These are phyloP conservation scores for Anoncus sp. DNA, from an alignment of 2,888 invertebrate genomes.

Conservation along the genomic window DNA sequence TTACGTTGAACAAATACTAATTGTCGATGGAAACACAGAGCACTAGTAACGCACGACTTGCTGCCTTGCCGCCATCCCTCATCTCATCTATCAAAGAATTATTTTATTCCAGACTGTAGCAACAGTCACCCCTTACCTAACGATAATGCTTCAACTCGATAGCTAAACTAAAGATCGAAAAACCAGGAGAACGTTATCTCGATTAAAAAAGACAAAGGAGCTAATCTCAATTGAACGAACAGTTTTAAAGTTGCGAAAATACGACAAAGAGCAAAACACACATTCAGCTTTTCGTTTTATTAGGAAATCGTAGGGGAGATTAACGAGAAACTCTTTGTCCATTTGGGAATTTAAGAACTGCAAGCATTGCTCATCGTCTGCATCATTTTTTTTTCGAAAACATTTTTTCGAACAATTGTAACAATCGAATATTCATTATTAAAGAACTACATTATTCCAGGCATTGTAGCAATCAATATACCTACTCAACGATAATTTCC, in stretches of 20 bases:
- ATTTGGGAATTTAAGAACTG: too few relatives aligned
- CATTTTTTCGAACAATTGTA: background rate
- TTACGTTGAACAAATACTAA: too few relatives aligned
- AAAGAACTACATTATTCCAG: background rate
- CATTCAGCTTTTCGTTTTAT: background rate
- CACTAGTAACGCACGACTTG: too few relatives aligned
- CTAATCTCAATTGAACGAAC: background rate
- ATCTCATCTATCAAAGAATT: background rate
- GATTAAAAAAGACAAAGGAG: background rate
- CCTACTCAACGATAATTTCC: too few relatives aligned
- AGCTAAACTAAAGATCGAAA: background rate
- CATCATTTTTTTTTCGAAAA: background rate
- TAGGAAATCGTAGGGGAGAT: background rate
- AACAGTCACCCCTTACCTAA: background rate
- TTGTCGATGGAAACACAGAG: too few relatives aligned
- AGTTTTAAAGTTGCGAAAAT: background rate
- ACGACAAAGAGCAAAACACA: background rate
- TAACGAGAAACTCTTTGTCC: constrained; percentile 4
- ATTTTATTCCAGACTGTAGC: constrained; percentile 19
- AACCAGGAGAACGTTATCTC: background rate
- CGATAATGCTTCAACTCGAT: constrained; percentile 42
- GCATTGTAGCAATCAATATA: too few relatives aligned
- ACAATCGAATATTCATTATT: background rate
- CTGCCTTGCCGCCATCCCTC: too few relatives aligned
- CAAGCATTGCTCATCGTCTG: too few relatives aligned